These are phyloP conservation scores for Streblospio benedicti DNA, from an alignment of 1,140 invertebrate genomes.

Conservation along the genomic window DNA sequence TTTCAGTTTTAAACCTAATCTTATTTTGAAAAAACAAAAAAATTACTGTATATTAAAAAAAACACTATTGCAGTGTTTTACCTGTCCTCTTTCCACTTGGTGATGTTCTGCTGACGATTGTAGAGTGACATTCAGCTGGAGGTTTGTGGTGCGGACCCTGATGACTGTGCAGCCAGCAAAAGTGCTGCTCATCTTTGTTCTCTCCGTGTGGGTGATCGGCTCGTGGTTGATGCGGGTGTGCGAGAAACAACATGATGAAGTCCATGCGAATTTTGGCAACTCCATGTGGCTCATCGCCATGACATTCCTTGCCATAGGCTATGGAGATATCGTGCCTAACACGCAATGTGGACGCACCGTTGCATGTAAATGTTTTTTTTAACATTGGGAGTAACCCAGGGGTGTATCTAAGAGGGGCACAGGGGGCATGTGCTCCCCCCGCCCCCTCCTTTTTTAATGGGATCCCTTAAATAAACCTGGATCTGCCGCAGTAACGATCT, in stretches of 20 bases:
- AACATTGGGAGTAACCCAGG: slow-evolving; percentile 39
- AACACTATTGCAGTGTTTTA: too few relatives aligned
- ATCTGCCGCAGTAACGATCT: too few relatives aligned
- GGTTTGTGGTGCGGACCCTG: slow-evolving; percentile 96
- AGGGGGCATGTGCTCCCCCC: too few relatives aligned
- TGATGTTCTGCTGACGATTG: too few relatives aligned
- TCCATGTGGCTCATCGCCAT: slow-evolving; percentile 97
- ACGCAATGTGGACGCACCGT: slow-evolving; percentile 95
- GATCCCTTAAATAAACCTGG: too few relatives aligned
- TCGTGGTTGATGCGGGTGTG: slow-evolving; percentile 97
- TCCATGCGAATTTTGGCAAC: slow-evolving; percentile 91
- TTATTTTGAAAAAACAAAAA: too few relatives aligned
- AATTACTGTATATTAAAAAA: too few relatives aligned
- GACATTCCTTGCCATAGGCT: slow-evolving; percentile 95
- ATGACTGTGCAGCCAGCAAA: slow-evolving; percentile 99
- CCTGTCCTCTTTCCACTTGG: too few relatives aligned
- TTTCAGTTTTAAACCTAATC: too few relatives aligned
- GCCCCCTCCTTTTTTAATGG: too few relatives aligned
- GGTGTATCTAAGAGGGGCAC: too few relatives aligned
- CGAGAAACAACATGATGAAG: slow-evolving; percentile 58
- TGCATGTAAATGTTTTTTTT: too few relatives aligned
- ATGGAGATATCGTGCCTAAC: slow-evolving; percentile 99
- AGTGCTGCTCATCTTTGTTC: slow-evolving; percentile 92
- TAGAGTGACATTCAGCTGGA: slow-evolving; percentile 98
- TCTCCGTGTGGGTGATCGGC: slow-evolving; percentile 98